Percentiles rank a stretch among this genome's conserved stretches.
These are phyloP conservation scores for Trypoxylus dichotomus DNA, from an alignment of 1,140 invertebrate species.

Conservation along the genomic window DNA sequence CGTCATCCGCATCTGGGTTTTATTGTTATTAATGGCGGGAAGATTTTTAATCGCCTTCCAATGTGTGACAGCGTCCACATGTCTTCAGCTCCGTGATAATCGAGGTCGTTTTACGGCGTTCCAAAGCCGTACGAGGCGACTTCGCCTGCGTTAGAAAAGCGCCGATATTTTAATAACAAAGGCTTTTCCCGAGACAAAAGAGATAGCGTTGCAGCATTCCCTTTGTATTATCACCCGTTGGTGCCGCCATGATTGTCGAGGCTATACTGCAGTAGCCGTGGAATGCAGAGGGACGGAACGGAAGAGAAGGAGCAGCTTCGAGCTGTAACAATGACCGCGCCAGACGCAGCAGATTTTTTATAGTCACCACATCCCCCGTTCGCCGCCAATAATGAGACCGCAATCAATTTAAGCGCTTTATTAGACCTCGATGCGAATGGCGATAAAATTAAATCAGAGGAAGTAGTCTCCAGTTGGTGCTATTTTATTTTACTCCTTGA, in stretches of 20 bases:
- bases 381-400: not conserved
- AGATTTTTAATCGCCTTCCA: constrained; percentile 36
- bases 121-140: constrained; percentile 14
- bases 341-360: constrained; percentile 31
- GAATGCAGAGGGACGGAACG: not conserved
- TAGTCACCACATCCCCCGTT: not conserved
- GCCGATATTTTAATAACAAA: constrained; percentile 38
- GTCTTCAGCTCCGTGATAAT: constrained; percentile 29
- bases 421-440: not conserved
- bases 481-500: not conserved
- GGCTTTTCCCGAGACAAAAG: constrained; percentile 30
- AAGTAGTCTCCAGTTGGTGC: constrained; percentile 11
- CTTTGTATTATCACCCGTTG: constrained; percentile 5
- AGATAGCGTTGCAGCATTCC: constrained; percentile 28
- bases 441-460: constrained; percentile 20
- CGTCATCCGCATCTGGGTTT: constrained; percentile 38
- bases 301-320: not conserved
- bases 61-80: constrained; percentile 32
- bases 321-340: constrained; percentile 27
- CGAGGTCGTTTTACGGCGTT: not conserved
- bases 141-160: not conserved
- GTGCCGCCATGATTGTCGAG: not conserved
- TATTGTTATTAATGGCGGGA: constrained; percentile 39
- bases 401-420: constrained; percentile 29
- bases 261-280: not conserved